Evolutionary conservation across 2,113 vertebrate genomes (phyloP).

Genomic region (Anguilla rostrata): DNA sequence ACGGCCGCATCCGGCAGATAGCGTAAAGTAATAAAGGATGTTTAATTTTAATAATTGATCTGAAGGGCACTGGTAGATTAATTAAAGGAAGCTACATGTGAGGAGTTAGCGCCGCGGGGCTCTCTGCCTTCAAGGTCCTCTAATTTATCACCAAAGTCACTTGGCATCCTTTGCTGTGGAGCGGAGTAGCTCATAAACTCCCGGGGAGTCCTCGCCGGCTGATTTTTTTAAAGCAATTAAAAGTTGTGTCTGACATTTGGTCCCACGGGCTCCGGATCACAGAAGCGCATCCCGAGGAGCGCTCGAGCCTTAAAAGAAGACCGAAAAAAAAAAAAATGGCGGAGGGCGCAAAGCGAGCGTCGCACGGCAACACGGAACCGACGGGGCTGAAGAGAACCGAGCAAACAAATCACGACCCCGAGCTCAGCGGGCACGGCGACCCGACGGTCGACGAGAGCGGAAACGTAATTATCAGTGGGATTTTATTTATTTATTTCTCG

Average conservation of each 20-base stretch:
- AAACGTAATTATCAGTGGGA: no score
- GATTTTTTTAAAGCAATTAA: constrained; percentile 2
- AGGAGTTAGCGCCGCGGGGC: neutral
- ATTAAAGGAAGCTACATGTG: constrained; percentile 4
- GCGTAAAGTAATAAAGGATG: neutral
- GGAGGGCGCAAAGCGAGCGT: neutral
- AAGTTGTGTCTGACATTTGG: neutral
- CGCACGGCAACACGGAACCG: no score
- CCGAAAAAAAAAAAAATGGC: neutral
- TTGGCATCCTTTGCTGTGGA: neutral
- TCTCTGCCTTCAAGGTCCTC: neutral
- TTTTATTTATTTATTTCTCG: no score
- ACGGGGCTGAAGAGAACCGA: no score
- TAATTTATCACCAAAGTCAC: constrained; percentile 15
- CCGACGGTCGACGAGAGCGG: no score
- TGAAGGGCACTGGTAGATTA: neutral
- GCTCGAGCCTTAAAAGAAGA: neutral
- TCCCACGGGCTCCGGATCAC: neutral
- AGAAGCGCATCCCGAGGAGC: neutral
- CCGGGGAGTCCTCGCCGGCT: neutral
- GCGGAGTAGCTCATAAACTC: neutral
- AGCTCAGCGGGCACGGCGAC: neutral
- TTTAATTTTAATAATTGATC: neutral
- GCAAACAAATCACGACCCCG: neutral
- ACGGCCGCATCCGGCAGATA: neutral